Base-by-base conservation (phyloP, 2,888 invertebrate species). In the Pollenia amentaria region DNA sequence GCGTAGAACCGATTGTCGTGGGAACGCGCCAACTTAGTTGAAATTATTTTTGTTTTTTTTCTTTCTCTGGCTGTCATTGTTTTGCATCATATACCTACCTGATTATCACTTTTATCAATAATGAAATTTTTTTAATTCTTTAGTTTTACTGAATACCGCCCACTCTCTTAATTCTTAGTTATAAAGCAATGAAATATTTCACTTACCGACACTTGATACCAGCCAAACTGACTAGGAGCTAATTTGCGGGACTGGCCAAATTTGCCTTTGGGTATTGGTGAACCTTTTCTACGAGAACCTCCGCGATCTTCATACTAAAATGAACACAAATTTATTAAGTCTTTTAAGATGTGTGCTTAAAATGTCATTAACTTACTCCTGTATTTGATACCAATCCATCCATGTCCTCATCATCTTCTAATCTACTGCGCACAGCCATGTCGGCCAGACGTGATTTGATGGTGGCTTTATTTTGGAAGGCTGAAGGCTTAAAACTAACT, bases 131-230 rank as follows among this genome's bases (percentile, higher is more conserved):
- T 51, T 6, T 16, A 51, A 11, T 48, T 48, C 14, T 48, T 29
- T 29, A 29, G 29, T 29, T 29, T 29, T 2, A 29, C 29, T 6
- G 3, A 6, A 29, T 29, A 29, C 29, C 29, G 6, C 29, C 29
- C 29, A 29, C 6, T 29, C 6, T 14, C 6, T 16, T 51, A 51
- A 51, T 16, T 8, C 8, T 51, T 16, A 16, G 16, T 16, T 48
- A 9, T 9, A n/a, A 16, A 51, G 3, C 4, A 14, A 8, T 9
- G 18, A 57, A 14, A 29, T 18, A 12, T 11, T 62, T 6, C 60
- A 92, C 93, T 92, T 88, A 93, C 93, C 89, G 94, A 94, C 10
- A 97, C 94, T 93, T 95, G 96, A 91, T 96, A 97, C 96, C 97
- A 97, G 72, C 95, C 95, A 29, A 94, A 93, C 8, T 94, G 91